phyloP scores from a whole-genome alignment of 2,113 vertebrate species.

The Pygathrix nemaeus region DNA sequence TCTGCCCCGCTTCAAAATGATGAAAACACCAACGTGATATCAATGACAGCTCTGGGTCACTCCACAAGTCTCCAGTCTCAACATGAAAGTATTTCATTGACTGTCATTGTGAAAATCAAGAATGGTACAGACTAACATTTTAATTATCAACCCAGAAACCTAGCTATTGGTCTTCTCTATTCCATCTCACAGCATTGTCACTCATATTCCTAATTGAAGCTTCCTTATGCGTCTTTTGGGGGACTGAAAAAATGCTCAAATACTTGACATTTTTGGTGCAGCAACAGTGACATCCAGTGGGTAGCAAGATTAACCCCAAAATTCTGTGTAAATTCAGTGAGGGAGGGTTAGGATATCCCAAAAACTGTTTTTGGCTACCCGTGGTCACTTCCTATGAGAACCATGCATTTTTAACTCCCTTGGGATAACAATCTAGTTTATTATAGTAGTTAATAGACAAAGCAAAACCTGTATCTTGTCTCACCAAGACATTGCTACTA shows the following conservation, averaged over 20 bases:
- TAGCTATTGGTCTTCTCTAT: slow-evolving; percentile 58
- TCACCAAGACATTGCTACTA: slow-evolving; percentile 32
- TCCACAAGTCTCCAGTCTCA: slow-evolving; percentile 59
- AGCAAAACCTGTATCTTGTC: not conserved
- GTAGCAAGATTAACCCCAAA: slow-evolving; percentile 84
- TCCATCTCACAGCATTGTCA: slow-evolving; percentile 52
- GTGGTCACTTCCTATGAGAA: slow-evolving; percentile 21
- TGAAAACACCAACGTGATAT: slow-evolving; percentile 66
- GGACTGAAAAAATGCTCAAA: slow-evolving; percentile 65
- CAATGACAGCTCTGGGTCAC: slow-evolving; percentile 64
- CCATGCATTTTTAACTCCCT: slow-evolving; percentile 25
- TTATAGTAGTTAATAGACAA: slow-evolving; percentile 22
- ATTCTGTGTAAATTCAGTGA: slow-evolving; percentile 60
- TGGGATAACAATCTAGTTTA: not conserved
- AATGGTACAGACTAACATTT: slow-evolving; percentile 58
- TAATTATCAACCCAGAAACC: slow-evolving; percentile 62
- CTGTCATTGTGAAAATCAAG: slow-evolving; percentile 67
- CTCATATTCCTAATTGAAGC: slow-evolving; percentile 55
- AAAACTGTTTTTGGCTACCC: slow-evolving; percentile 25
- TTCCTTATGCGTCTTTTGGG: slow-evolving; percentile 69
- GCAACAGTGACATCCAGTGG: slow-evolving; percentile 88
- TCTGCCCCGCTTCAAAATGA: slow-evolving; percentile 72
- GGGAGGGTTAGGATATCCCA: slow-evolving; percentile 33
- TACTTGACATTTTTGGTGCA: slow-evolving; percentile 73
- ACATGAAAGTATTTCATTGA: slow-evolving; percentile 61